These are phyloP conservation scores for Hemicentrotus pulcherrimus DNA, from an alignment of 35 echinoderm and acorn worm species.

Conservation along the genomic window DNA sequence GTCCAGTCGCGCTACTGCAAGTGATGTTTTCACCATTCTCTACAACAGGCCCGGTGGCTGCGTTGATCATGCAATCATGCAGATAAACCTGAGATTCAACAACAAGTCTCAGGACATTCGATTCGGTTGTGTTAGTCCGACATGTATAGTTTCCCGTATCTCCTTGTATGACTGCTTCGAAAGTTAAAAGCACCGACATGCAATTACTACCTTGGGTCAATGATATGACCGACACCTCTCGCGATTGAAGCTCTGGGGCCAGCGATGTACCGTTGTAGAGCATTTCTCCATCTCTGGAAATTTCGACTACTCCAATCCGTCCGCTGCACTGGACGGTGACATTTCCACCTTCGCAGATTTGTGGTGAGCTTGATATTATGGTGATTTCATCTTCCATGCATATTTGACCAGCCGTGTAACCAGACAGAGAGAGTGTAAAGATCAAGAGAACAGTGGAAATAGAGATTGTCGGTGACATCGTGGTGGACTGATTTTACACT, in stretches of 20 bases:
- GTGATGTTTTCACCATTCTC: neutral
- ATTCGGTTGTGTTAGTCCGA: neutral
- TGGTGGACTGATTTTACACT: neutral
- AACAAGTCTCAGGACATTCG: neutral
- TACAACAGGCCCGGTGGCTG: neutral
- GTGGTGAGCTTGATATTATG: neutral
- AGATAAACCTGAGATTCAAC: neutral
- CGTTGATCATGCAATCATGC: neutral
- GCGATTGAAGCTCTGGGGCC: neutral
- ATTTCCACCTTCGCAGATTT: neutral
- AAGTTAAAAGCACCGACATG: neutral
- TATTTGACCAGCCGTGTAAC: neutral
- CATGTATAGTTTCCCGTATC: constrained; percentile 25
- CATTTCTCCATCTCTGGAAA: neutral
- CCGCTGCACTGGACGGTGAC: neutral
- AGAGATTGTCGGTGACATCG: neutral
- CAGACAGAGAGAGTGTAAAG: neutral
- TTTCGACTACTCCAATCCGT: neutral
- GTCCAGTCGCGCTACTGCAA: neutral
- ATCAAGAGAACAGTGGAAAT: neutral
- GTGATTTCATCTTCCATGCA: neutral
- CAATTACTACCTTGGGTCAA: neutral
- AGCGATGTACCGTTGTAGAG: neutral
- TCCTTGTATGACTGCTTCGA: neutral
- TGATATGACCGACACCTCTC: neutral